Base-by-base conservation (phyloP, 2,113 vertebrate genomes). In the Morone chrysops region DNA sequence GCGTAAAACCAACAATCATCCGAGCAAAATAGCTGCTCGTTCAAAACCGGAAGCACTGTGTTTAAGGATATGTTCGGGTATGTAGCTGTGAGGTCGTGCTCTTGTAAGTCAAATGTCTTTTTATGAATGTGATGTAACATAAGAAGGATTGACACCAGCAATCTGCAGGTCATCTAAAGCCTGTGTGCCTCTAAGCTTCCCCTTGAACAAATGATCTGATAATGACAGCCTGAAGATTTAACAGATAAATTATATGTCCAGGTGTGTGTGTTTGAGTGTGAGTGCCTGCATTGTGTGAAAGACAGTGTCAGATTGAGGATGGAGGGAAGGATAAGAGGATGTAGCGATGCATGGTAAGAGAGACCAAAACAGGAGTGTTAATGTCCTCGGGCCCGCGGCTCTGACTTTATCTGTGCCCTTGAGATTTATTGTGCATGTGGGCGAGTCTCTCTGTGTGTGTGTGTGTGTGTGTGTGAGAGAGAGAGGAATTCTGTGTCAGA, bases 401-500 rank as follows among this genome's bases (percentile, higher is more conserved):
- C 70, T 91, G 88, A 92, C 89, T 93, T 94, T 91, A 90, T 80
- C 82, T 81, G 45, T 91, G 91, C 80, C 92, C 91, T 93, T 94
- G 90, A 94, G 88, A 86, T 82, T 87, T 70, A 75, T 62, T 59
- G 75, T 74, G 80, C 72, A 65, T 71, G 87, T 77, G 36, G 20
- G 51, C 1, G 50, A 10, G 60, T 56, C 3, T 65, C n/a, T n/a
- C 22, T 50, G 41, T 83, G 73, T 68, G 78, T 59, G 68, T 75
- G 69, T 67, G 66, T 66, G 68, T 81, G 25, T 61, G 81, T 66
- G 20, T 62, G 36, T 17, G 36, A 1, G 38, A 12, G 60, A 2
- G 53, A 8, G 47, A 17, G 75, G 36, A 4, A 13, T 47, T 75
- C 36, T 56, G n/a, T 50, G 63, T 60, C 45, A 69, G 25, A 80